phyloP scores from a whole-genome alignment of 2,113 vertebrate species.

The Saguinus imperator region DNA sequence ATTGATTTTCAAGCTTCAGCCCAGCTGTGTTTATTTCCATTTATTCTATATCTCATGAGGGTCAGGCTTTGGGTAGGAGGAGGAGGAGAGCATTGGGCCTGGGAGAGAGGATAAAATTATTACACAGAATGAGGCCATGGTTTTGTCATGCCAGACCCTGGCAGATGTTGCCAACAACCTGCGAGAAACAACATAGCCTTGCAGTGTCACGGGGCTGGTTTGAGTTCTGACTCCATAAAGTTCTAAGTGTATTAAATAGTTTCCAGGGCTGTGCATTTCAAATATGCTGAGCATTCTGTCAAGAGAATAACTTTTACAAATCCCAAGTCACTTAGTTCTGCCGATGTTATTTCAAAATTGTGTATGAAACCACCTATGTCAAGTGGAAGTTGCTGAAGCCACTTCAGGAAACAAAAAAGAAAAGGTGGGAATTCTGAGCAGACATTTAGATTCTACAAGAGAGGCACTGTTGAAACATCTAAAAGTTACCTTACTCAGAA shows the following conservation, averaged over 20 bases:
- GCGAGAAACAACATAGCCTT: fast-evolving
- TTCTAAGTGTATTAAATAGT: background rate
- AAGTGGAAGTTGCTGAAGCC: background rate
- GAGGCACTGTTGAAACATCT: background rate
- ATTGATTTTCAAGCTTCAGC: constrained; percentile 26
- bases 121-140: fast-evolving
- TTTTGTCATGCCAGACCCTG: background rate
- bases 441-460: background rate
- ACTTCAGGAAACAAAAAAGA: background rate
- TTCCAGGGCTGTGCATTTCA: background rate
- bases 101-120: background rate
- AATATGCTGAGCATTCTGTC: background rate
- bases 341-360: background rate
- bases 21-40: constrained; percentile 50
- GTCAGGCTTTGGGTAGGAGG: background rate
- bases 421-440: background rate
- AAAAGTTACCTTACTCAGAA: background rate
- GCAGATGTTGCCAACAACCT: background rate
- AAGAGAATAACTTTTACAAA: constrained; percentile 6
- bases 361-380: background rate
- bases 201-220: background rate
- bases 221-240: background rate
- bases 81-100: background rate
- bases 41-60: background rate
- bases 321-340: background rate